phyloP scores from a whole-genome alignment of 2,888 invertebrate genomes.

The Rhingia rostrata region DNA sequence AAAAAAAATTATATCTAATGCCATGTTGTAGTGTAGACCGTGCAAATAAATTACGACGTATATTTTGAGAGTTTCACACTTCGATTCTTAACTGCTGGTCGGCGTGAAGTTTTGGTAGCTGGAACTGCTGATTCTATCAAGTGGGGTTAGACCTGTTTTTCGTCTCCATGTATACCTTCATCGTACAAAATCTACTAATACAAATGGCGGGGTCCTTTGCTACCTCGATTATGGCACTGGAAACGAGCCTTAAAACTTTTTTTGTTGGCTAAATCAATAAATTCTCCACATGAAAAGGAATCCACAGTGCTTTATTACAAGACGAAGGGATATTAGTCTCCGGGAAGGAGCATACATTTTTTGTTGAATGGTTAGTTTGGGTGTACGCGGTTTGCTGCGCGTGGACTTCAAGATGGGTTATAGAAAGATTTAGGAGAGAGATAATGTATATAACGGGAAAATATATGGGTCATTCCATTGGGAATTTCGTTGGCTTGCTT shows the following conservation, averaged over 20 bases:
- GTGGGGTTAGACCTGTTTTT: conserved; percentile 32
- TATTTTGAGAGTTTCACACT: conserved; percentile 58
- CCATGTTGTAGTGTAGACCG: conserved; percentile 38
- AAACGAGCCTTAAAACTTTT: conserved; percentile 69
- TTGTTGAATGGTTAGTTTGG: conserved; percentile 6
- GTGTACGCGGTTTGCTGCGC: conserved; percentile 6
- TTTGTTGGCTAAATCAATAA: conserved; percentile 74
- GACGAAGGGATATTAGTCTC: conserved; percentile 71
- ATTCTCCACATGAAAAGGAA: conserved; percentile 59
- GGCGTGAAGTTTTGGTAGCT: conserved; percentile 17
- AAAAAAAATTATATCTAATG: conserved; percentile 14
- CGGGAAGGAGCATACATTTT: conserved; percentile 67
- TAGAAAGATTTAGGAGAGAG: conserved; percentile 73
- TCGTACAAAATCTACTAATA: conserved; percentile 41
- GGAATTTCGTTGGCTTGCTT: conserved; percentile 77
- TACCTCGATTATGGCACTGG: conserved; percentile 58
- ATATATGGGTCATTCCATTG: conserved; percentile 82
- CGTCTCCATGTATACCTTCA: conserved; percentile 7
- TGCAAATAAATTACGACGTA: conserved; percentile 62
- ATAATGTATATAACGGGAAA: conserved; percentile 74
- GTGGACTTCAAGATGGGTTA: conserved; percentile 47
- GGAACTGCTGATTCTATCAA: neutral
- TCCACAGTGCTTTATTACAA: conserved; percentile 64
- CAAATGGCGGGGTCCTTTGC: conserved; percentile 10
- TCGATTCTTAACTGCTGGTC: conserved; percentile 57